phyloP scores from a whole-genome alignment of 2,888 invertebrate genomes.

The Poecilobothrus nobilitatus region DNA sequence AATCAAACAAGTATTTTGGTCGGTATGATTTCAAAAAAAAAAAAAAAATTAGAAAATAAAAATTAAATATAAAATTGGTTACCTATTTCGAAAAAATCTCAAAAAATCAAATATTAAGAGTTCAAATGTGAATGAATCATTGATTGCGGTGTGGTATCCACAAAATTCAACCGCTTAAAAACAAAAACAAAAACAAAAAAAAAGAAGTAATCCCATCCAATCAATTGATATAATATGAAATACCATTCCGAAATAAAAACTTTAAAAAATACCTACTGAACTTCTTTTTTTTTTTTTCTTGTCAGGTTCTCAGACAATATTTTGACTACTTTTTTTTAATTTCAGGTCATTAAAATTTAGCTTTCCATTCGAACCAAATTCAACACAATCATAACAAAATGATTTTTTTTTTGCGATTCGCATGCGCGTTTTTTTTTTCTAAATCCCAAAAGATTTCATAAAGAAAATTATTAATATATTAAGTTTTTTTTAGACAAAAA shows the following conservation, averaged over 20 bases:
- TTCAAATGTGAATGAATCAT: constrained; percentile 6
- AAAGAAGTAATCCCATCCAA: background rate
- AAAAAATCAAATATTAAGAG: background rate
- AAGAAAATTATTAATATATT: too few species aligned
- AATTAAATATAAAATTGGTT: too few species aligned
- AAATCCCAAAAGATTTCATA: too few species aligned
- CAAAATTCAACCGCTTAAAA: background rate
- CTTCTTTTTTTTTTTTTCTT: background rate
- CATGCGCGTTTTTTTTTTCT: too few species aligned
- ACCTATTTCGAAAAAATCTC: background rate
- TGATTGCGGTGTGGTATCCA: background rate
- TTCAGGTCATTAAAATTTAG: background rate
- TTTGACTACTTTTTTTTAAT: background rate
- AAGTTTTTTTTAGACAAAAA: too few species aligned
- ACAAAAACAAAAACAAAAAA: background rate
- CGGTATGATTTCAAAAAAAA: too few species aligned
- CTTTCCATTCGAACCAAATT: too few species aligned
- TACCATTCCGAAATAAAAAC: background rate
- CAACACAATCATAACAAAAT: too few species aligned
- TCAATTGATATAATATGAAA: background rate
- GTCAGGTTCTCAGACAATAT: background rate
- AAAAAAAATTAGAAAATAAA: too few species aligned
- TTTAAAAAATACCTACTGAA: background rate
- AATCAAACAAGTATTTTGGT: too few species aligned
- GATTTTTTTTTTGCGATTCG: too few species aligned